Percentiles rank a stretch among this genome's conserved stretches.
phyloP scores from a whole-genome alignment of 2,113 vertebrate species.

The Delphinus delphis region DNA sequence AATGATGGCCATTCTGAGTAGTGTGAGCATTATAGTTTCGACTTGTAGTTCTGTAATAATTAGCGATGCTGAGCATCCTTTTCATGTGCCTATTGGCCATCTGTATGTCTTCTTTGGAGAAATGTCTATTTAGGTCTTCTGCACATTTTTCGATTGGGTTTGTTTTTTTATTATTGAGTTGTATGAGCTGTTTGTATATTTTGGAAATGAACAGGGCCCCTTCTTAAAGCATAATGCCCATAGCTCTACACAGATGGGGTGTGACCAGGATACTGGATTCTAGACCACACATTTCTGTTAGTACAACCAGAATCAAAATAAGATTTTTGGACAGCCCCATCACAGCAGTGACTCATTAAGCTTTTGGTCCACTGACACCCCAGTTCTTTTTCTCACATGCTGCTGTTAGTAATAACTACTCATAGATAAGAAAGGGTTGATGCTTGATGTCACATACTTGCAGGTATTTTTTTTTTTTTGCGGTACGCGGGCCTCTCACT shows the following conservation, averaged over 20 bases:
- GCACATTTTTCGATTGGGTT: too few relatives aligned
- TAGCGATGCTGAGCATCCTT: too few relatives aligned
- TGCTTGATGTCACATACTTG: not conserved
- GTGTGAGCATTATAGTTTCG: too few relatives aligned
- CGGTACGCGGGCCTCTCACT: too few relatives aligned
- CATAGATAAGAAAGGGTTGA: not conserved
- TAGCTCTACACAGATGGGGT: not conserved
- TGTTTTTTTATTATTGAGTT: too few relatives aligned
- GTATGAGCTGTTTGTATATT: too few relatives aligned
- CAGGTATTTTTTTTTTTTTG: not conserved
- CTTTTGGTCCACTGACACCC: not conserved
- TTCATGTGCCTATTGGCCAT: too few relatives aligned
- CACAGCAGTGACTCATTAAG: not conserved
- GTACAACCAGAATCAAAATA: not conserved
- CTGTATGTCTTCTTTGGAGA: too few relatives aligned
- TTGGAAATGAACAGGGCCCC: too few relatives aligned
- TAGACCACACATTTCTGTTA: not conserved
- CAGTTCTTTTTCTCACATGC: not conserved
- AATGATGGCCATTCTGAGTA: too few relatives aligned
- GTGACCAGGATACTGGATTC: not conserved
- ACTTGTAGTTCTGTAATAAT: too few relatives aligned
- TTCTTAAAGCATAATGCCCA: not conserved
- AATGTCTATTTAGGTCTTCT: too few relatives aligned
- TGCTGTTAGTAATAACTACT: not conserved
- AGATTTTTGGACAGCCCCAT: not conserved